Evolutionary conservation across 2,797 vertebrate genomes (phyloP).

Genomic region (Alca torda): DNA sequence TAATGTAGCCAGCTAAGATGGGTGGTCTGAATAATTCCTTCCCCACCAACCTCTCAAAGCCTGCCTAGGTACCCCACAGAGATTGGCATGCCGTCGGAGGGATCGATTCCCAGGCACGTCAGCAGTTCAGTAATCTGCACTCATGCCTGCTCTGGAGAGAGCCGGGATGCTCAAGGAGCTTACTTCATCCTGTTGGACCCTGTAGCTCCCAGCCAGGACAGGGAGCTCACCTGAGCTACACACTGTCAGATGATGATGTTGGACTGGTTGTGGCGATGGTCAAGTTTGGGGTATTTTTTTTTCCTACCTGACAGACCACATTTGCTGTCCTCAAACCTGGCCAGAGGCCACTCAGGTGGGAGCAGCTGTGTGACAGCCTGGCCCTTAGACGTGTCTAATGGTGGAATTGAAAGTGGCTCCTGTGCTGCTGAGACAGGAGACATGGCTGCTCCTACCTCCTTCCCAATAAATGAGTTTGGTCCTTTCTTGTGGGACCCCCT

Average conservation of each 20-base stretch:
- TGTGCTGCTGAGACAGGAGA: neutral
- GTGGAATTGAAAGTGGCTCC: neutral
- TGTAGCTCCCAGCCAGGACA: neutral
- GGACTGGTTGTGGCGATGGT: rapidly evolving
- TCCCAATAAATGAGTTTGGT: neutral
- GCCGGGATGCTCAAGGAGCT: neutral
- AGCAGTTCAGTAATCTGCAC: neutral
- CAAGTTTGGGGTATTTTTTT: neutral
- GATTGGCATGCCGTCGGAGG: neutral
- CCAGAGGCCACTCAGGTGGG: neutral
- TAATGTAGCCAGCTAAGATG: conserved; percentile 62
- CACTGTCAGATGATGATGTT: neutral
- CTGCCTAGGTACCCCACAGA: conserved; percentile 54
- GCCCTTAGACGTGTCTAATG: neutral
- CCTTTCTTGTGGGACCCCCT: neutral
- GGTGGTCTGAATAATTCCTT: conserved; percentile 64
- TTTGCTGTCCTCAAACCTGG: neutral
- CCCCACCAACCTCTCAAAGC: conserved; percentile 20
- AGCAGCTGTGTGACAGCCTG: neutral
- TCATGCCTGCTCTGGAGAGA: neutral
- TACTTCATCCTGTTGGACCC: neutral
- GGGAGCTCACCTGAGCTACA: neutral
- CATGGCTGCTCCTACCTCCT: neutral
- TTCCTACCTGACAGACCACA: neutral
- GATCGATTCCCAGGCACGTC: neutral